Conservation (phyloP, 2,113 vertebrate species). For the Alligator mississippiensis region DNA sequence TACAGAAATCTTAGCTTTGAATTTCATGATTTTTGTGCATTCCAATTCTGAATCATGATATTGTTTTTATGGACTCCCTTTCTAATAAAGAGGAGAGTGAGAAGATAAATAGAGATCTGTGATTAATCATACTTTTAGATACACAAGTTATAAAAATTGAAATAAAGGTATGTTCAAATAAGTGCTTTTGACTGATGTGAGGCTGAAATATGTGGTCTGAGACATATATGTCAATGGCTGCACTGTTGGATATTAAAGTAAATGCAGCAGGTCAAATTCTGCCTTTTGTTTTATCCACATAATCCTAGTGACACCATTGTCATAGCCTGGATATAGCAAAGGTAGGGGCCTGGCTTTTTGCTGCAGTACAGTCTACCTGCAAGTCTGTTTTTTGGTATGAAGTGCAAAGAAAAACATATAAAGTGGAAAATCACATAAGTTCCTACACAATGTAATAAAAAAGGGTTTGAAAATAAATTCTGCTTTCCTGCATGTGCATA, state of each 20-base stretch:
- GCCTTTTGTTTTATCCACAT: not conserved
- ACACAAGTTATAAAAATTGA: slow-evolving; percentile 3
- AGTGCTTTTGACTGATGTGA: not conserved
- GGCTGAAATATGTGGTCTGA: slow-evolving; percentile 66
- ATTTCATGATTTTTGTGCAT: not conserved
- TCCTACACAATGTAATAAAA: not conserved
- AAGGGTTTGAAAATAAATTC: not conserved
- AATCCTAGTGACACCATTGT: not conserved
- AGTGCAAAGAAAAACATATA: not conserved
- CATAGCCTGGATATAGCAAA: not conserved
- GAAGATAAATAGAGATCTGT: slow-evolving; percentile 38
- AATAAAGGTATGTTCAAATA: not conserved
- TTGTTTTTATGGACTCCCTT: slow-evolving; percentile 26
- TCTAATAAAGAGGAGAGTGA: slow-evolving; percentile 23
- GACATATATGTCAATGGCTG: slow-evolving; percentile 66
- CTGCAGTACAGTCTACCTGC: not conserved
- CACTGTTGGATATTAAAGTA: slow-evolving; percentile 51
- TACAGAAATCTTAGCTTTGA: not conserved
- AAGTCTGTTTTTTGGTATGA: not conserved
- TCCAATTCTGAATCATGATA: not conserved
- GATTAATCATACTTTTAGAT: slow-evolving; percentile 67
- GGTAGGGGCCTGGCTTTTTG: not conserved
- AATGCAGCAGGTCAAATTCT: not conserved
- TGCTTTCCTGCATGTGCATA: not conserved
- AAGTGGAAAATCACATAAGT: not conserved